A percentile compares a stretch with the other conserved stretches of the same genome.
phyloP scores from a whole-genome alignment of 2,888 invertebrate genomes.

The Sturmia bella region DNA sequence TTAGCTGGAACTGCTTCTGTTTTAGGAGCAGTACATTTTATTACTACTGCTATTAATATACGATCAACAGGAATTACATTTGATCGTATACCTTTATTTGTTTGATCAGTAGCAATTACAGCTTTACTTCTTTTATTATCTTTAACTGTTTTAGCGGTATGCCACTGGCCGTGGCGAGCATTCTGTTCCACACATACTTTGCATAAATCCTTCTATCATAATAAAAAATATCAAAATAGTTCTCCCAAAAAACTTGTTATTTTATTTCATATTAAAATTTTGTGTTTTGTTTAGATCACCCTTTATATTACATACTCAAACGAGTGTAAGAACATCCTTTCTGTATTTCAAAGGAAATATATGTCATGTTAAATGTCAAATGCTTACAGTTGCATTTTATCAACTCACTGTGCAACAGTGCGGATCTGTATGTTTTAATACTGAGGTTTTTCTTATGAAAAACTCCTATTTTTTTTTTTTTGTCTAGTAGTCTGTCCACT shows the following conservation, averaged over 20 bases:
- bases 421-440: background rate
- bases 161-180: too few relatives aligned
- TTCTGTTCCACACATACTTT: too few relatives aligned
- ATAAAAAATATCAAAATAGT: too few relatives aligned
- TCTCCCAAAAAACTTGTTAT: too few relatives aligned
- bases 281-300: too few relatives aligned
- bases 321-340: too few relatives aligned
- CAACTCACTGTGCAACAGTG: conserved; percentile 18
- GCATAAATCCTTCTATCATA: too few relatives aligned
- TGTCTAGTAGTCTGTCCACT: conserved; percentile 8
- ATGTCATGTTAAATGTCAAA: too few relatives aligned
- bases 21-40: conserved; percentile 91
- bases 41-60: conserved; percentile 89
- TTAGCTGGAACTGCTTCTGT: conserved; percentile 88
- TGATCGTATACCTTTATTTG: conserved; percentile 88
- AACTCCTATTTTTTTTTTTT: background rate
- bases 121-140: conserved; percentile 86
- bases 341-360: too few relatives aligned
- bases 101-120: conserved; percentile 88
- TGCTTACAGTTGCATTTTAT: background rate
- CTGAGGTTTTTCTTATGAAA: conserved; percentile 15
- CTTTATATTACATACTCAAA: too few relatives aligned
- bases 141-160: conserved; percentile 89
- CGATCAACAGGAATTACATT: conserved; percentile 84
- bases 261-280: too few relatives aligned